Evolutionary conservation across 2,797 vertebrate species (phyloP).

Genomic region (Thalassophryne amazonica): DNA sequence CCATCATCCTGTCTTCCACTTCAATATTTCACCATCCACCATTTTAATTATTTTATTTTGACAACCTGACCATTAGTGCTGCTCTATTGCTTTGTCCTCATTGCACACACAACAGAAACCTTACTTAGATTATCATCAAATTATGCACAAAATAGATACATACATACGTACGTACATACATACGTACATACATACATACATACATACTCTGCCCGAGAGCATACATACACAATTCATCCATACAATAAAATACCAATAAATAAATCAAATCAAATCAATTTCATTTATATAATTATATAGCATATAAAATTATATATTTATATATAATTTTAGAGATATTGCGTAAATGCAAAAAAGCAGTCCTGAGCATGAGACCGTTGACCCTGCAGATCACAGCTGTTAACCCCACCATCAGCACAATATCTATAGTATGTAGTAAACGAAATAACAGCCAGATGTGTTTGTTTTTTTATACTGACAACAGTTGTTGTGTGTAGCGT

Average conservation of each 20-base stretch:
- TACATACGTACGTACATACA: too few relatives aligned
- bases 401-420: constrained; percentile 26
- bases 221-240: too few relatives aligned
- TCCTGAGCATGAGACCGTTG: constrained; percentile 34
- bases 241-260: too few relatives aligned
- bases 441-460: constrained; percentile 39
- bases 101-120: background rate
- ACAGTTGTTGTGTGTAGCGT: constrained; percentile 1
- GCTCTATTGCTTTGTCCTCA: background rate
- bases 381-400: constrained; percentile 70
- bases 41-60: constrained; percentile 16
- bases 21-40: constrained; percentile 15
- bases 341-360: constrained; percentile 18
- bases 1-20: constrained; percentile 8
- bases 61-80: constrained; percentile 8
- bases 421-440: constrained; percentile 35
- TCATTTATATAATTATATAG: too few relatives aligned
- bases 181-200: too few relatives aligned
- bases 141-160: too few relatives aligned
- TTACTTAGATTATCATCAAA: background rate
- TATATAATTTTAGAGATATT: too few relatives aligned
- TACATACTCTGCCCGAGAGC: too few relatives aligned
- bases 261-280: too few relatives aligned
- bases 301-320: too few relatives aligned
- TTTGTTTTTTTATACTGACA: constrained; percentile 6